A percentile compares a stretch with the other conserved stretches of the same genome.
Evolutionary conservation across 2,888 invertebrate species (phyloP).

Genomic region (Amphiduros pacificus): DNA sequence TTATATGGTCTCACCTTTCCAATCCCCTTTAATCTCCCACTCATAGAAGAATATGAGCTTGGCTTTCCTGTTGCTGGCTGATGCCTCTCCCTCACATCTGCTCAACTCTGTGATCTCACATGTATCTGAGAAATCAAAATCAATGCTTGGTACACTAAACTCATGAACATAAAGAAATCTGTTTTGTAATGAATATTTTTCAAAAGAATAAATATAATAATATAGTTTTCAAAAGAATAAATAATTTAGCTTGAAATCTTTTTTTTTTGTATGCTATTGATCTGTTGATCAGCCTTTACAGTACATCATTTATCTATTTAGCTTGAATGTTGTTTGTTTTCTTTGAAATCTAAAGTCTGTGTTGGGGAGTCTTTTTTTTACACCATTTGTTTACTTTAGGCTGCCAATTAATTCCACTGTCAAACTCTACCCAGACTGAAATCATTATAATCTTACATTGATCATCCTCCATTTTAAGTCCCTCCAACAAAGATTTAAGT

Average conservation of each 20-base stretch:
- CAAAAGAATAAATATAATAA: not conserved
- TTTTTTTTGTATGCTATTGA: too few relatives aligned
- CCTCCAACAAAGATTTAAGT: conserved; percentile 77
- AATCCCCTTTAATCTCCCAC: conserved; percentile 84
- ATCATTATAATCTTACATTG: conserved; percentile 23
- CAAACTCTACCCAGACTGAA: not conserved
- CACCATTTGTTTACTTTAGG: too few relatives aligned
- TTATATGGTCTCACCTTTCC: conserved; percentile 76
- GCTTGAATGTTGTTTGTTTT: too few relatives aligned
- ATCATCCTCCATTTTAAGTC: conserved; percentile 70
- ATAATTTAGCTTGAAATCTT: too few relatives aligned
- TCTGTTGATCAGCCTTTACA: too few relatives aligned
- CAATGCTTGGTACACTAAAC: not conserved
- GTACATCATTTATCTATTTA: too few relatives aligned
- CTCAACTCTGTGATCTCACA: conserved; percentile 73
- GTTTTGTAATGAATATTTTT: not conserved
- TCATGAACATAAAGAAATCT: not conserved
- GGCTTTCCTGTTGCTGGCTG: conserved; percentile 96
- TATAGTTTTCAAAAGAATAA: too few relatives aligned
- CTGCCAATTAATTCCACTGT: not conserved
- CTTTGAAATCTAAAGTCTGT: too few relatives aligned
- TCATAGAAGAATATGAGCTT: conserved; percentile 99
- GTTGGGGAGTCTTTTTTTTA: too few relatives aligned
- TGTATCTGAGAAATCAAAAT: not conserved
- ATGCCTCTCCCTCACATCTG: conserved; percentile 92